Evolutionary conservation across 2,113 vertebrate species (phyloP).

Genomic region (Aptenodytes forsteri): DNA sequence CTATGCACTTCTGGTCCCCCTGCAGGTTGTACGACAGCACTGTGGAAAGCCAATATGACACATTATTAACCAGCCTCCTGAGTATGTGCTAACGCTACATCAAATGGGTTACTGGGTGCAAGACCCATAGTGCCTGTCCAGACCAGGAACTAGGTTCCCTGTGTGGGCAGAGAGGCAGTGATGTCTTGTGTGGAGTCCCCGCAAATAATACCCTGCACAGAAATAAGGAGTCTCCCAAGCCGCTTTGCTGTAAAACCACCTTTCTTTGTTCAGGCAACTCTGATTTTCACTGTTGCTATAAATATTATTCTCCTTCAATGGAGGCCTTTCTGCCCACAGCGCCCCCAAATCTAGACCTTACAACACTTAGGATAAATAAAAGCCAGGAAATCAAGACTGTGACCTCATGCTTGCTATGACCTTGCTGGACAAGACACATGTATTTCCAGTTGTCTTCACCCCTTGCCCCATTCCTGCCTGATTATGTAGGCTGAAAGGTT

Average conservation of each 20-base stretch:
- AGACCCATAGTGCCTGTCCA: background rate
- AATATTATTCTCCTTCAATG: background rate
- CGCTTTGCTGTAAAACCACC: background rate
- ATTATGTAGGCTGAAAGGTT: background rate
- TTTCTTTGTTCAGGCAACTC: background rate
- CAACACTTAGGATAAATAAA: background rate
- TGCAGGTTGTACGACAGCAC: fast-evolving
- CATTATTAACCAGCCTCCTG: background rate
- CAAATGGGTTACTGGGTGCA: background rate
- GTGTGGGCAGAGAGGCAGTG: background rate
- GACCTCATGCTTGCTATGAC: background rate
- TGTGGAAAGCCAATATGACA: fast-evolving
- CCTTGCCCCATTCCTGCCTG: background rate
- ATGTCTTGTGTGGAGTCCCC: background rate
- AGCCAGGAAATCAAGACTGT: background rate
- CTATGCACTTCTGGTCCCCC: fast-evolving
- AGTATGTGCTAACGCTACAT: background rate
- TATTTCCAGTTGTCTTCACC: background rate
- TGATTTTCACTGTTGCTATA: background rate
- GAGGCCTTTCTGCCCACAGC: background rate
- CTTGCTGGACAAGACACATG: background rate
- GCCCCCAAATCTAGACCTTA: background rate
- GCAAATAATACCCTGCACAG: background rate
- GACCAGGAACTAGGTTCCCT: background rate
- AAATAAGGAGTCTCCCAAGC: background rate